Conservation (phyloP, 2,888 invertebrate genomes). For the Sipunculus nudus region DNA sequence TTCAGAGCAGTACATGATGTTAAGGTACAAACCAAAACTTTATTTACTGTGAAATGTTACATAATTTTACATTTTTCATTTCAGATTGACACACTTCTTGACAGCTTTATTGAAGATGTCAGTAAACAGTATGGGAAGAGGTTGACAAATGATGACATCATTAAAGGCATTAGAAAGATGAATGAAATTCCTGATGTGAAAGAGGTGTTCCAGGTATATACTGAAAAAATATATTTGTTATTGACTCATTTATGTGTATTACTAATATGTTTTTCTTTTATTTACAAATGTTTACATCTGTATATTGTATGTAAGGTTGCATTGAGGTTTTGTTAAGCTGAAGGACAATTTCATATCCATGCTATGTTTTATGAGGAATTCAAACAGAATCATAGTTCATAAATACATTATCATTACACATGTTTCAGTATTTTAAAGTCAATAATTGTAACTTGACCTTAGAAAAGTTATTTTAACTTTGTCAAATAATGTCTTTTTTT, state of each 20-base stretch:
- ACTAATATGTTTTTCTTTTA: background rate
- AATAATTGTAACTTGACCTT: background rate
- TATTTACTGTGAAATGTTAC: too few relatives aligned
- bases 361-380: too few relatives aligned
- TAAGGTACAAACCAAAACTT: too few relatives aligned
- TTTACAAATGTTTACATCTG: too few relatives aligned
- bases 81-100: slow-evolving; percentile 87
- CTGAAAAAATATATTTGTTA: background rate
- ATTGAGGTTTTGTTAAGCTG: too few relatives aligned
- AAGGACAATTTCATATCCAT: too few relatives aligned
- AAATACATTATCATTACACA: too few relatives aligned
- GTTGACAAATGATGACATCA: slow-evolving; percentile 80
- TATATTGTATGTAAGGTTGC: too few relatives aligned
- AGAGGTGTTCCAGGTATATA: slow-evolving; percentile 59
- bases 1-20: too few relatives aligned
- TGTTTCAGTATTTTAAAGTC: too few relatives aligned
- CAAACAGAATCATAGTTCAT: too few relatives aligned
- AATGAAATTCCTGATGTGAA: slow-evolving; percentile 53
- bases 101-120: slow-evolving; percentile 89
- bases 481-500: background rate
- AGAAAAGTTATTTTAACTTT: background rate
- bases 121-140: slow-evolving; percentile 4
- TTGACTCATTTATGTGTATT: background rate
- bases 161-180: slow-evolving; percentile 55
- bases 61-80: too few relatives aligned